These are phyloP conservation scores for Trichomycterus rosablanca DNA, from an alignment of 2,113 vertebrate genomes.

Conservation along the genomic window DNA sequence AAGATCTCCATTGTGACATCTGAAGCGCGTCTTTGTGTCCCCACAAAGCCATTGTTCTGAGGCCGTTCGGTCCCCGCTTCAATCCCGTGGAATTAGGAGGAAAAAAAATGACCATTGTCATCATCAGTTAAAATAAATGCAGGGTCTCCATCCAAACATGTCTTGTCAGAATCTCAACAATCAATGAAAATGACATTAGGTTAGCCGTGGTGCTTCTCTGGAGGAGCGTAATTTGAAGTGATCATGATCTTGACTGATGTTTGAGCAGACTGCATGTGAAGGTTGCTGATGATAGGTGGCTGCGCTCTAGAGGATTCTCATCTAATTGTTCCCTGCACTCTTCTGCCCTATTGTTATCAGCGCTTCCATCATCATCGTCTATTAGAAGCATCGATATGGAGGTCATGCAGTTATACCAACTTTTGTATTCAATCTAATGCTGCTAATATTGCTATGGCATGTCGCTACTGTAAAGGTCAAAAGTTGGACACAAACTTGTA, in stretches of 20 bases:
- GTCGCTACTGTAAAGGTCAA: no score
- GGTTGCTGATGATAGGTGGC: conserved; percentile 41
- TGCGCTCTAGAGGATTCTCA: conserved; percentile 32
- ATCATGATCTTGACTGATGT: conserved; percentile 42
- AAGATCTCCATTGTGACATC: no score
- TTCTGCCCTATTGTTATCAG: conserved; percentile 23
- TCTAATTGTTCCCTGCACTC: conserved; percentile 26
- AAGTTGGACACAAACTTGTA: no score
- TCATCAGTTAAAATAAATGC: conserved; percentile 39
- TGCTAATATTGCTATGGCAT: no score
- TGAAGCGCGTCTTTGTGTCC: not conserved
- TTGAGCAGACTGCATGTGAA: conserved; percentile 18
- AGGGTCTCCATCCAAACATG: conserved; percentile 29
- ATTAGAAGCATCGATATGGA: no score
- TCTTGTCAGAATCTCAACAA: conserved; percentile 34
- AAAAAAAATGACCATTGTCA: conserved; percentile 28
- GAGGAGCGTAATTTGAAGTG: conserved; percentile 42
- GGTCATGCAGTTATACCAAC: no score
- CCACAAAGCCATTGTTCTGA: not conserved
- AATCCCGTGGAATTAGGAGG: conserved; percentile 2
- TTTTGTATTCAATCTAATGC: no score
- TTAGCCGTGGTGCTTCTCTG: conserved; percentile 36
- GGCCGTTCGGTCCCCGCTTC: not conserved
- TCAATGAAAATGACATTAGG: conserved; percentile 43
- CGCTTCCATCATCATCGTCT: conserved; percentile 21